Conservation (phyloP, 2,113 vertebrate species). For the Leptosomus discolor region DNA sequence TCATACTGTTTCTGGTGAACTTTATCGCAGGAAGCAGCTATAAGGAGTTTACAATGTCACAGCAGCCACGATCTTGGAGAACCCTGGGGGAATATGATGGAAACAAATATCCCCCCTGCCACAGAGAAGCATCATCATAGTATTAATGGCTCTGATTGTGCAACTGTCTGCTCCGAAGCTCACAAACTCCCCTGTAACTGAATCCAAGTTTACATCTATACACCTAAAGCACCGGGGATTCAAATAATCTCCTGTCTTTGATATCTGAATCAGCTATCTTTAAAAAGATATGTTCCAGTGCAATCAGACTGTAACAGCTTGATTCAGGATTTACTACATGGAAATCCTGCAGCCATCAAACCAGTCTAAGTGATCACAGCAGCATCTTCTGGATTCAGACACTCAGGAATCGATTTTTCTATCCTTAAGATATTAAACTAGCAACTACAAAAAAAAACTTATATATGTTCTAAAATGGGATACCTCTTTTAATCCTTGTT, state of each 20-base stretch:
- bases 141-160: background rate
- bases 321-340: background rate
- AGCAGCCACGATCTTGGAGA: background rate
- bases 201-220: background rate
- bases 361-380: background rate
- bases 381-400: background rate
- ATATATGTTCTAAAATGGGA: background rate
- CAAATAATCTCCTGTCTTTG: background rate
- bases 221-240: background rate
- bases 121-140: background rate
- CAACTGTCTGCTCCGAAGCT: background rate
- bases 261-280: background rate
- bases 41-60: background rate
- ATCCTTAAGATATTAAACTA: background rate
- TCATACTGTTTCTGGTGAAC: background rate
- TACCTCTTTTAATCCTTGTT: background rate
- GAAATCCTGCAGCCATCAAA: background rate
- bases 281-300: background rate
- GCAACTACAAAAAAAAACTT: background rate
- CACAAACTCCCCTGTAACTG: background rate
- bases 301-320: background rate
- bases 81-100: background rate
- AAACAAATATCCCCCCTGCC: background rate
- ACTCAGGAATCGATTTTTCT: background rate
- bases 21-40: background rate